These are phyloP conservation scores for Simalia tracyae DNA, from an alignment of 2,797 vertebrate genomes.

Conservation along the genomic window DNA sequence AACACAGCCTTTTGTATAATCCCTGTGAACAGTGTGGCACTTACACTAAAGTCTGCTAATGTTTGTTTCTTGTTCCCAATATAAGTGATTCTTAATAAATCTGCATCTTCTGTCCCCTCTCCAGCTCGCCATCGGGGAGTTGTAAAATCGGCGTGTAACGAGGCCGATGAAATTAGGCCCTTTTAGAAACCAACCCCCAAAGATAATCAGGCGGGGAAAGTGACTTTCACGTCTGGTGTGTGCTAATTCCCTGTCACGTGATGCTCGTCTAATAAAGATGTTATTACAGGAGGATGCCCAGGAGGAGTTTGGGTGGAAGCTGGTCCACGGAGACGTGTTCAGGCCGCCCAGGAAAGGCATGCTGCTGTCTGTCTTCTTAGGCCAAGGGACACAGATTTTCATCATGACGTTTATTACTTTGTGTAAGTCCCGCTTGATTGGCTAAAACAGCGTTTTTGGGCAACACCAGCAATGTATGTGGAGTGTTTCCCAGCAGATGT, in stretches of 20 bases:
- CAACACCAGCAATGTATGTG: too few species aligned
- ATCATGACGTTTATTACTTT: slow-evolving; percentile 93
- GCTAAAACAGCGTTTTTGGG: background rate
- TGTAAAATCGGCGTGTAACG: slow-evolving; percentile 55
- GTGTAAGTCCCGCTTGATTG: slow-evolving; percentile 77
- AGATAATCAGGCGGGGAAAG: slow-evolving; percentile 55
- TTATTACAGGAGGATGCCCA: slow-evolving; percentile 82
- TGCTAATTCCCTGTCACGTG: slow-evolving; percentile 51
- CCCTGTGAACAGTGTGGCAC: slow-evolving; percentile 15
- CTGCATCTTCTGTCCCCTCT: background rate
- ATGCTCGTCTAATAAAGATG: slow-evolving; percentile 55
- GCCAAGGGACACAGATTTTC: slow-evolving; percentile 91
- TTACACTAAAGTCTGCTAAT: slow-evolving; percentile 35
- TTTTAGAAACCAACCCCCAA: slow-evolving; percentile 59
- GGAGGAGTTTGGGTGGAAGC: slow-evolving; percentile 92
- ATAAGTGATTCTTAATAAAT: slow-evolving; percentile 41
- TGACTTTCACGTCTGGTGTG: slow-evolving; percentile 52
- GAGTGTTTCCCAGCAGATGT: background rate
- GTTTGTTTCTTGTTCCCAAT: slow-evolving; percentile 43
- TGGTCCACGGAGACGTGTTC: slow-evolving; percentile 89
- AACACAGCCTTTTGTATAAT: slow-evolving; percentile 39
- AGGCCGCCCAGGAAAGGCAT: slow-evolving; percentile 86
- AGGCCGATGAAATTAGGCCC: slow-evolving; percentile 59
- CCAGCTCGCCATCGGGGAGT: slow-evolving; percentile 41
- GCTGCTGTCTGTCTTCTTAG: slow-evolving; percentile 88